These are phyloP conservation scores for Potorous gilbertii DNA, from an alignment of 2,797 vertebrate species.

Conservation along the genomic window DNA sequence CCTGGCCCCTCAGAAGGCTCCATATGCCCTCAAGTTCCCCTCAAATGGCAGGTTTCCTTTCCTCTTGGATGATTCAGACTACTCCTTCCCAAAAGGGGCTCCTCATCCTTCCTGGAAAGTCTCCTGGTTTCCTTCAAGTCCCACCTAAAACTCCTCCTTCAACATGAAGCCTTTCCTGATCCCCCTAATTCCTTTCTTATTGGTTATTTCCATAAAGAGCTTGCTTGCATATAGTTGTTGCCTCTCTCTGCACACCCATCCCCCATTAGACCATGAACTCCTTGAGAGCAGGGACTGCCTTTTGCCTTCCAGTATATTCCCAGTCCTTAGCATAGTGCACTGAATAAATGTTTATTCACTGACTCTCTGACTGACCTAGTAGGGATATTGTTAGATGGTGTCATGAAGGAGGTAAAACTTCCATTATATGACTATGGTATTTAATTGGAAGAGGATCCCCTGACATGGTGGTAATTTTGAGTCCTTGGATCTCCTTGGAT, in stretches of 20 bases:
- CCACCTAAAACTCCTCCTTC: background rate
- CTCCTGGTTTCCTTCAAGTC: background rate
- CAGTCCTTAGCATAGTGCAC: background rate
- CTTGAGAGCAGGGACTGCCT: background rate
- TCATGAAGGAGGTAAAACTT: too few species aligned
- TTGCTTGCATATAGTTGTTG: background rate
- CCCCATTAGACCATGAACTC: too few species aligned
- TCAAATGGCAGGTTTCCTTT: background rate
- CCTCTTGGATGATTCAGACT: background rate
- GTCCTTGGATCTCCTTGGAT: too few species aligned
- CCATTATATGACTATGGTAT: too few species aligned
- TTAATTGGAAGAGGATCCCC: too few species aligned
- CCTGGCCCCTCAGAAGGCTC: background rate
- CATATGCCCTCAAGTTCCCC: background rate
- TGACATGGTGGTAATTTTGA: too few species aligned
- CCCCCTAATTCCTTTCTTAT: background rate
- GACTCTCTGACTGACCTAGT: background rate
- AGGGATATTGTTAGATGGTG: background rate
- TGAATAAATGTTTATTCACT: background rate
- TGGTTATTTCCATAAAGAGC: background rate
- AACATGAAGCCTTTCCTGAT: background rate
- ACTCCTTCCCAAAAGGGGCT: background rate
- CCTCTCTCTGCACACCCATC: too few species aligned
- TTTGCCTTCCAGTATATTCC: background rate
- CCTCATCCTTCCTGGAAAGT: background rate